phyloP scores from a whole-genome alignment of 2,113 vertebrate genomes.

The Perca schrenkii region DNA sequence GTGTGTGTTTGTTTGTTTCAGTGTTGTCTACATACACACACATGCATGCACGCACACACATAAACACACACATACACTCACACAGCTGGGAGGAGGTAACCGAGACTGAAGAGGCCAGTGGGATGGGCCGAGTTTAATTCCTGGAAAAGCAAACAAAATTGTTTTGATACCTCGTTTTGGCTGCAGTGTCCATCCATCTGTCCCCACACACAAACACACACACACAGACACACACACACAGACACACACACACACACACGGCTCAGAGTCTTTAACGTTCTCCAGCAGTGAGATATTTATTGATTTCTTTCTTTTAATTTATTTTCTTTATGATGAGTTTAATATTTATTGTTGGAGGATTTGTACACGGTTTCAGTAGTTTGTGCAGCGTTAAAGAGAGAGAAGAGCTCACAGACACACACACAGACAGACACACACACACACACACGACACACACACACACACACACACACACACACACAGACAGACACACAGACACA shows the following conservation, averaged over 20 bases:
- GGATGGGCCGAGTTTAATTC: slow-evolving; percentile 54
- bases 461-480: no score
- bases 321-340: slow-evolving; percentile 60
- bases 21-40: slow-evolving; percentile 1
- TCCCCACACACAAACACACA: slow-evolving; percentile 9
- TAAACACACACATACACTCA: slow-evolving; percentile 3
- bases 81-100: slow-evolving; percentile 49
- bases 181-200: slow-evolving; percentile 6
- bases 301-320: slow-evolving; percentile 68
- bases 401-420: slow-evolving; percentile 14
- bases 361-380: slow-evolving; percentile 18
- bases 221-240: no score
- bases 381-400: slow-evolving; percentile 54
- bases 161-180: slow-evolving; percentile 18
- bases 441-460: no score
- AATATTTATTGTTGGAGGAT: slow-evolving; percentile 80
- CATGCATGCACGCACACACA: slow-evolving; percentile 2
- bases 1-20: background rate
- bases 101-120: slow-evolving; percentile 47
- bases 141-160: slow-evolving; percentile 40
- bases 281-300: slow-evolving; percentile 71
- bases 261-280: slow-evolving; percentile 38
- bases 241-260: slow-evolving; percentile 20
- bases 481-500: no score
- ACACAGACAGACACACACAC: no score